These are phyloP conservation scores for Drosophila histrio DNA, from an alignment of 2,888 invertebrate species.

Conservation along the genomic window DNA sequence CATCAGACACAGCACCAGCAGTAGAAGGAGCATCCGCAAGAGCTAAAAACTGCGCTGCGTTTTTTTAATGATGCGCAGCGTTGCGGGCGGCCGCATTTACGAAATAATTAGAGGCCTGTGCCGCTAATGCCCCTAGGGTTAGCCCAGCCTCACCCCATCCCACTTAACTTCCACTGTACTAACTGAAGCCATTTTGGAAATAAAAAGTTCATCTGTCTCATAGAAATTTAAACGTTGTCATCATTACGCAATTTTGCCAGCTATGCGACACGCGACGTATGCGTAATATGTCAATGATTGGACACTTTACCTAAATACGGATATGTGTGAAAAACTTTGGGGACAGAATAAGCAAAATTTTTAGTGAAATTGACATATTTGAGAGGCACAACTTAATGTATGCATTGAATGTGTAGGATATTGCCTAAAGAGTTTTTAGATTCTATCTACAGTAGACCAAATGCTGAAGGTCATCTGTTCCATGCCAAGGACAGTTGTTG, in stretches of 20 bases:
- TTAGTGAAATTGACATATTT: neutral
- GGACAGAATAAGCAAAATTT: neutral
- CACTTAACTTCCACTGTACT: neutral
- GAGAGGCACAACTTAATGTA: neutral
- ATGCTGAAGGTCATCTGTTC: neutral
- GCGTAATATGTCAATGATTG: slow-evolving; percentile 57
- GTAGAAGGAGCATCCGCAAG: slow-evolving; percentile 8
- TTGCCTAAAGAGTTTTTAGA: neutral
- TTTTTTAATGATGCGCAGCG: slow-evolving; percentile 66
- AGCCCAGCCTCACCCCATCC: neutral
- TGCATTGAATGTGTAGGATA: neutral
- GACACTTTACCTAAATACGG: slow-evolving; percentile 13
- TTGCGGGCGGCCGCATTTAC: slow-evolving; percentile 57
- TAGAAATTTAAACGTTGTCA: slow-evolving; percentile 42
- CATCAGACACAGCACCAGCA: slow-evolving; percentile 47
- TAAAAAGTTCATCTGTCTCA: slow-evolving; percentile 45
- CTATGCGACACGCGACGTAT: slow-evolving; percentile 45
- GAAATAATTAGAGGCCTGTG: slow-evolving; percentile 52
- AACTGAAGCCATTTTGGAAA: slow-evolving; percentile 45
- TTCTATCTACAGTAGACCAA: neutral
- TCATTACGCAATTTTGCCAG: slow-evolving; percentile 46
- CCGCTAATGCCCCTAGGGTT: slow-evolving; percentile 25
- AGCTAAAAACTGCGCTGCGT: slow-evolving; percentile 21
- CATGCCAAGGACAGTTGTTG: slow-evolving; percentile 30
- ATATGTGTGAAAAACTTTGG: neutral